phyloP scores from a whole-genome alignment of 2,797 vertebrate genomes.

The Pitangus sulphuratus region DNA sequence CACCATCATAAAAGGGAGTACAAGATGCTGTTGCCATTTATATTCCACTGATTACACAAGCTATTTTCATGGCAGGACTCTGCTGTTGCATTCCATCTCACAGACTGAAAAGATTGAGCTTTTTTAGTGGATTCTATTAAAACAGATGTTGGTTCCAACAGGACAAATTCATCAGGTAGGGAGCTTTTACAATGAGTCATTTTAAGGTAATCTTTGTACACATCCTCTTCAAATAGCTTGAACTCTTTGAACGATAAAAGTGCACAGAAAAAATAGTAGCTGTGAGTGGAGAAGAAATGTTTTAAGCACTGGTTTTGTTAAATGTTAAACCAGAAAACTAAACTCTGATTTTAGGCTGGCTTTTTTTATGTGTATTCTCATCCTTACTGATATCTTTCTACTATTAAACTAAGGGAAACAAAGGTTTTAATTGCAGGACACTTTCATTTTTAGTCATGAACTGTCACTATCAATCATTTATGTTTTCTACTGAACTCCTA shows the following conservation, averaged over 20 bases:
- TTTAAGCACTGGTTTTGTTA: slow-evolving; percentile 26
- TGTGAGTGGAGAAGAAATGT: slow-evolving; percentile 6
- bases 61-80: slow-evolving; percentile 78
- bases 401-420: slow-evolving; percentile 45
- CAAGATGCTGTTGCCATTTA: slow-evolving; percentile 67
- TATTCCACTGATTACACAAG: slow-evolving; percentile 77
- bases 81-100: slow-evolving; percentile 64
- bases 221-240: slow-evolving; percentile 33
- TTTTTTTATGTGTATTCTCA: slow-evolving; percentile 2
- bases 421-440: slow-evolving; percentile 55
- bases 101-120: slow-evolving; percentile 56
- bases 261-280: slow-evolving; percentile 14
- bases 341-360: slow-evolving; percentile 46
- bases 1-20: slow-evolving; percentile 67
- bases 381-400: slow-evolving; percentile 15
- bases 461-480: slow-evolving; percentile 67
- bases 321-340: slow-evolving; percentile 39
- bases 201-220: slow-evolving; percentile 53
- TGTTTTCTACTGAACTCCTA: slow-evolving; percentile 33
- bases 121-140: slow-evolving; percentile 76
- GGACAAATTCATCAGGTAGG: slow-evolving; percentile 38
- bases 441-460: slow-evolving; percentile 45
- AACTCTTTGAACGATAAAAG: slow-evolving; percentile 33
- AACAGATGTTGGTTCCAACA: slow-evolving; percentile 19
- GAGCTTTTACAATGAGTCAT: slow-evolving; percentile 45